Percentiles rank a stretch among this genome's conserved stretches.
phyloP scores from a whole-genome alignment of 2,797 vertebrate genomes.

The Glossophaga mutica region DNA sequence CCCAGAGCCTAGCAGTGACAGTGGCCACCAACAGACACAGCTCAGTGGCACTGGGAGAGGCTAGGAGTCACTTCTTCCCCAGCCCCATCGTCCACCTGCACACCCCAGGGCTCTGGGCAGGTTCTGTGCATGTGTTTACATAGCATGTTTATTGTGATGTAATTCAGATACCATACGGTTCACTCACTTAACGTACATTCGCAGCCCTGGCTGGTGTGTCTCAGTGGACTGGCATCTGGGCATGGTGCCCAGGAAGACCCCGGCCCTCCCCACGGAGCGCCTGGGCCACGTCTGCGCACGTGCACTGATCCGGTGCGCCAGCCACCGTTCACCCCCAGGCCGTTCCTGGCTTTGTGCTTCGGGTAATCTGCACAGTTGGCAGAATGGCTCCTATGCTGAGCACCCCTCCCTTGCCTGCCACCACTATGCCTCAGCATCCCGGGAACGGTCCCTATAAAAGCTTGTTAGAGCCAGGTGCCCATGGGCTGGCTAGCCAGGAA shows the following conservation, averaged over 20 bases:
- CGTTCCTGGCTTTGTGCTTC: neutral
- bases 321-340: neutral
- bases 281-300: neutral
- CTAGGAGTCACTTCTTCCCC: neutral
- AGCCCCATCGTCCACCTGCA: neutral
- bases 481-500: neutral
- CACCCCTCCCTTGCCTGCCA: neutral
- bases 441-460: neutral
- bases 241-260: neutral
- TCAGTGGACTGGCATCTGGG: neutral
- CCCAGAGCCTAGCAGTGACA: conserved; percentile 6
- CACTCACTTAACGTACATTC: neutral
- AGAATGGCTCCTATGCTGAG: neutral
- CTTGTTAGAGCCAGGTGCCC: neutral
- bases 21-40: neutral
- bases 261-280: neutral
- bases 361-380: neutral
- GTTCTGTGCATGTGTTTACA: neutral
- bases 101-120: neutral
- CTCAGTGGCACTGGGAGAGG: neutral
- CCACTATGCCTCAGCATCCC: neutral
- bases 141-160: neutral
- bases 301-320: neutral
- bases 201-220: too few species aligned
- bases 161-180: neutral